Evolutionary conservation across 1,140 invertebrate species (phyloP), one percentile per base, ranked within the genome.

Genomic region (Laupala kohalensis): DNA sequence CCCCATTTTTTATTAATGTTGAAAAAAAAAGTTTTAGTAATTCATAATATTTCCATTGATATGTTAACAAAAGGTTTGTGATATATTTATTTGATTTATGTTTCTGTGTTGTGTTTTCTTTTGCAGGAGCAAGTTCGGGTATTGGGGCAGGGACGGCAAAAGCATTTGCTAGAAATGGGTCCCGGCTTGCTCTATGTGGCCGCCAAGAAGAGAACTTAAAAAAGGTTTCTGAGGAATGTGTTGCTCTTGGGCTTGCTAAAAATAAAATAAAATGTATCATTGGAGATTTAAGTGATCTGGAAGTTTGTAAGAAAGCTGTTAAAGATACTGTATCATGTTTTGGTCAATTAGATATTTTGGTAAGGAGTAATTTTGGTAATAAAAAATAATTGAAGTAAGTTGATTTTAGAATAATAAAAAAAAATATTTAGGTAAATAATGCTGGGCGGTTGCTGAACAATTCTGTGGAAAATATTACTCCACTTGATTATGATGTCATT

Each of bases 91-190:
- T 6, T 15, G 30, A 37, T 6, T 37, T 6, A 37, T 37, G 30
- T 37, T 6, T 37, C 6, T 37, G 15, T 6, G 6, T 37, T 6
- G 6, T 37, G 15, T 37, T 37, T 6, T 15, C 6, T 37, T 37
- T 37, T 70, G 27, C 28, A 72, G 92, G 93, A 69, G 92, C 93
- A 1, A 92, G 91, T 79, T 93, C 92, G 28, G 93, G 93, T 1
- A 95, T 95, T 74, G 93, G 93, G 69, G 87, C 88, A 63, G 89
- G 87, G n/a, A 90, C 91, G n/a, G 92, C 93, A 2, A 72, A 90
- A 62, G 84, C 89, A 69, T 88, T 96, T 75, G 86, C 92, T 2
- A 85, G 87, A 74, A 78, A 90, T 23, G 90, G 90, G 53, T 92
- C 90, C 2, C 82, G 76, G 53, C 77, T 94, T 23, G 84, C 83